Conservation (phyloP, 2,888 invertebrate species). For the Cephalotes varians region DNA sequence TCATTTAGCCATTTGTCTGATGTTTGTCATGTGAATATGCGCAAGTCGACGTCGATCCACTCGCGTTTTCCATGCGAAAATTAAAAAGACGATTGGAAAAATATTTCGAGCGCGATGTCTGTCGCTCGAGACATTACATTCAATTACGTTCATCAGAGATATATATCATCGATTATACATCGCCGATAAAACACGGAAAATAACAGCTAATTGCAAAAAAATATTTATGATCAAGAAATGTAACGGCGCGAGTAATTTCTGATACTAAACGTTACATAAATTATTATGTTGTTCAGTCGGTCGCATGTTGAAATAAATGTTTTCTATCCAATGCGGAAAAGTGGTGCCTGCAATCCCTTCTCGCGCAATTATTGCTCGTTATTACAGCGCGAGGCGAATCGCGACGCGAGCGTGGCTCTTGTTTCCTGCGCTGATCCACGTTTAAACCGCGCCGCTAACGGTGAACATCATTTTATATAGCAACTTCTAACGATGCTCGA, state of each 20-base stretch:
- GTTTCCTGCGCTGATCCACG: slow-evolving; percentile 4
- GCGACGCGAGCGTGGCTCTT: neutral
- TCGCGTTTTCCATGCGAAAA: neutral
- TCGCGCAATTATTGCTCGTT: slow-evolving; percentile 37
- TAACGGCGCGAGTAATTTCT: neutral
- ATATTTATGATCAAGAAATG: neutral
- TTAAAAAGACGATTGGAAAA: neutral
- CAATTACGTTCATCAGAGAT: neutral
- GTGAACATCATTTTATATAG: slow-evolving; percentile 24
- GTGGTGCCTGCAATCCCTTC: neutral
- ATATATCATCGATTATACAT: neutral
- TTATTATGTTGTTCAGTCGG: neutral
- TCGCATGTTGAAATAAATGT: neutral
- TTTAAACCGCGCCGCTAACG: slow-evolving; percentile 26
- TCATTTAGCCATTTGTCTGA: neutral
- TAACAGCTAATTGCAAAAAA: neutral
- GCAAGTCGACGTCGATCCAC: neutral
- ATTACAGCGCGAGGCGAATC: slow-evolving; percentile 15
- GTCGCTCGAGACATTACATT: neutral
- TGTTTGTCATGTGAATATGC: neutral
- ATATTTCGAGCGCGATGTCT: neutral
- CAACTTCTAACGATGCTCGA: slow-evolving; percentile 43
- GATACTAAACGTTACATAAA: neutral
- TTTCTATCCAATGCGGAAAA: neutral
- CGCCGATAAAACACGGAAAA: neutral